Conservation (phyloP, 1,140 invertebrate genomes). For the Euglossa dilemma region DNA sequence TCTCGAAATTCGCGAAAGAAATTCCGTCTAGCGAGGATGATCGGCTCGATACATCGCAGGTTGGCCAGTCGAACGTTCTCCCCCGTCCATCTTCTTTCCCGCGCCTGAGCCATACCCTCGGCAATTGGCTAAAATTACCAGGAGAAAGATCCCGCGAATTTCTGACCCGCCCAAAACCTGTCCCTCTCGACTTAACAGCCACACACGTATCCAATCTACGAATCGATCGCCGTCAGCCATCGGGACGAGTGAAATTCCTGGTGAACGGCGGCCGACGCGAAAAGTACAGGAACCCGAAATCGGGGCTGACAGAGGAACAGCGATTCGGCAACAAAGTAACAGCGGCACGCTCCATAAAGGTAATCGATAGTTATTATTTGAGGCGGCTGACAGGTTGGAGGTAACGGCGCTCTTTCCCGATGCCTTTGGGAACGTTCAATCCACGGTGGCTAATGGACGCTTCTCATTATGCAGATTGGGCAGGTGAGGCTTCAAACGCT, state of each 20-base stretch:
- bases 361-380: constrained; percentile 62
- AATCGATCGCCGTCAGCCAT: background rate
- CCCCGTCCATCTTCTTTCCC: background rate
- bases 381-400: constrained; percentile 54
- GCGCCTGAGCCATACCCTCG: background rate
- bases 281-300: too few relatives aligned
- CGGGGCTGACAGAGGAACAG: background rate
- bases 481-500: constrained; percentile 66
- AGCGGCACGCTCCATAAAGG: constrained; percentile 28
- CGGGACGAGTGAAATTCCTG: background rate
- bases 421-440: constrained; percentile 13
- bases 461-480: constrained; percentile 68
- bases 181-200: background rate
- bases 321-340: constrained; percentile 6
- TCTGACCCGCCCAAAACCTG: background rate
- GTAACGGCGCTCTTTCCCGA: constrained; percentile 43
- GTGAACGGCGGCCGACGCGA: background rate
- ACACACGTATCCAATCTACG: background rate
- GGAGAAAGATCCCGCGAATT: background rate
- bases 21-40: too few relatives aligned
- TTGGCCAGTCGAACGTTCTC: too few relatives aligned
- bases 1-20: too few relatives aligned
- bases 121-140: background rate
- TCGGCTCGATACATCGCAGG: too few relatives aligned
- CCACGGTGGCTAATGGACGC: constrained; percentile 60